A percentile compares a stretch with the other conserved stretches of the same genome.
Conservation (phyloP, 2,797 vertebrate species). For the Mallotus villosus region DNA sequence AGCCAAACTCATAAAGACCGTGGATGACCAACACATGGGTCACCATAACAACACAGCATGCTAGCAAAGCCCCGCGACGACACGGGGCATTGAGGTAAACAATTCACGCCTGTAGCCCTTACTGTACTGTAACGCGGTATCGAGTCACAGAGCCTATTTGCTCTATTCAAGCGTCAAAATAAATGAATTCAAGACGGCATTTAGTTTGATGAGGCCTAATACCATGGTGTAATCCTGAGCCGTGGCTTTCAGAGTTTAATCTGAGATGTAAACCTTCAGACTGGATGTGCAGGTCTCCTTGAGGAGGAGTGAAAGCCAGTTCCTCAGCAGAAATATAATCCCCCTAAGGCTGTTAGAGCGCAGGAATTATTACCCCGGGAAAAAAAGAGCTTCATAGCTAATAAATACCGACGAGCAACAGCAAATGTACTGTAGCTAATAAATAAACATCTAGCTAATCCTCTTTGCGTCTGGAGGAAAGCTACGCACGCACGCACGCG, state of each 20-base stretch:
- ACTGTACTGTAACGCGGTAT: conserved; percentile 15
- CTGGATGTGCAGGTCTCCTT: conserved; percentile 60
- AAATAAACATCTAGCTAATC: conserved; percentile 66
- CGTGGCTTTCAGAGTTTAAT: conserved; percentile 65
- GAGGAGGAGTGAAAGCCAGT: conserved; percentile 62
- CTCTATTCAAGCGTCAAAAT: conserved; percentile 27
- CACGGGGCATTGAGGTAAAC: background rate
- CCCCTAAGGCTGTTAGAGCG: conserved; percentile 77
- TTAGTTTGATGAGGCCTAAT: conserved; percentile 68
- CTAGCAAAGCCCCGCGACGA: background rate
- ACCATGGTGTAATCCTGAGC: conserved; percentile 64
- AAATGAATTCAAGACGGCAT: conserved; percentile 56
- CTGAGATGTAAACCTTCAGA: conserved; percentile 68
- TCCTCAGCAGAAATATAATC: conserved; percentile 73
- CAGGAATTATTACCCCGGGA: conserved; percentile 68
- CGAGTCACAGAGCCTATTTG: conserved; percentile 14
- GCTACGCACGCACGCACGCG: background rate
- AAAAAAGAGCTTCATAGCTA: conserved; percentile 57
- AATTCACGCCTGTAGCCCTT: background rate
- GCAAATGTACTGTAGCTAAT: conserved; percentile 49
- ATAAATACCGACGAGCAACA: conserved; percentile 52
- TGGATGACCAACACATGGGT: background rate
- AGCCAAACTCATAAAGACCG: background rate
- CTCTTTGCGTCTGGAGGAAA: conserved; percentile 43
- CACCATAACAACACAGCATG: background rate